Conservation (phyloP, 2,113 vertebrate species). For the Anas platyrhynchos region DNA sequence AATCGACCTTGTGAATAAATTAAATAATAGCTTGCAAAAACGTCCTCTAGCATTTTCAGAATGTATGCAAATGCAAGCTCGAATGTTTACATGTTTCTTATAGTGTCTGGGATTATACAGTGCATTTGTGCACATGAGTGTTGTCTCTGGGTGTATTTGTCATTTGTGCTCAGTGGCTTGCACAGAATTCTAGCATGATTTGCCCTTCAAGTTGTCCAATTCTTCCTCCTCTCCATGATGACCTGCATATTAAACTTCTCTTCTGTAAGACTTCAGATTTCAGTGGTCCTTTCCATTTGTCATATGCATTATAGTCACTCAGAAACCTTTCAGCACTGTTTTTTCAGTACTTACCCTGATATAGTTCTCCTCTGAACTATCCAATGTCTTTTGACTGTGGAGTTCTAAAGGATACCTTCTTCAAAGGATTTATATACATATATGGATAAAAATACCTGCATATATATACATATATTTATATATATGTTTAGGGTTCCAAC, state of each 20-base stretch:
- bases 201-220: constrained; percentile 73
- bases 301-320: constrained; percentile 59
- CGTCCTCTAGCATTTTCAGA: constrained; percentile 64
- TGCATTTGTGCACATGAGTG: constrained; percentile 32
- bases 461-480: not conserved
- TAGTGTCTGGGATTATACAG: constrained; percentile 64
- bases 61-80: constrained; percentile 65
- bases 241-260: constrained; percentile 74
- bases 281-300: constrained; percentile 65
- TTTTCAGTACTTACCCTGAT: not conserved
- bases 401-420: not conserved
- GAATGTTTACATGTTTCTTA: constrained; percentile 75
- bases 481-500: not conserved
- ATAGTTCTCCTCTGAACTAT: not conserved
- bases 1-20: constrained; percentile 72
- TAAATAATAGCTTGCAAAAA: constrained; percentile 67
- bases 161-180: constrained; percentile 62
- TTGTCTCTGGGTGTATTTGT: constrained; percentile 68
- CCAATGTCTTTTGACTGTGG: not conserved
- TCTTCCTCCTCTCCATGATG: constrained; percentile 50
- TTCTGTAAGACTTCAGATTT: constrained; percentile 57
- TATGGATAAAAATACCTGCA: not conserved
- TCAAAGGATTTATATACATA: not conserved
- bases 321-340: constrained; percentile 49
- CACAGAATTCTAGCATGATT: constrained; percentile 59